Percentiles rank a stretch among this genome's conserved stretches.
Conservation (phyloP, 2,888 invertebrate species). For the Troides aeacus region DNA sequence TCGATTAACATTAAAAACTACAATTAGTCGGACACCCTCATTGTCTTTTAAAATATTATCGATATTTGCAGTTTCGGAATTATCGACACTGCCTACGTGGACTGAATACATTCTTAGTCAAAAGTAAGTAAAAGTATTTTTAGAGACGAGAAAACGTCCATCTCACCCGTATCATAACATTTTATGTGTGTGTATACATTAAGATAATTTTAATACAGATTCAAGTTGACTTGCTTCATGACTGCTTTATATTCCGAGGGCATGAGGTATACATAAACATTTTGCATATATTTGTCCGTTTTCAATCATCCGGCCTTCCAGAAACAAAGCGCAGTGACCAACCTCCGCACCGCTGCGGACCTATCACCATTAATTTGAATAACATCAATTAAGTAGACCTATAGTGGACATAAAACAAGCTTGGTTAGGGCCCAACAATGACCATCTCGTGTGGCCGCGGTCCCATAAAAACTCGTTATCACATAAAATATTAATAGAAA, state of each 20-base stretch:
- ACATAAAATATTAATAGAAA: slow-evolving; percentile 81
- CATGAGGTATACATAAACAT: slow-evolving; percentile 28
- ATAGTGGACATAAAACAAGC: slow-evolving; percentile 67
- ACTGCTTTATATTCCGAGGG: slow-evolving; percentile 19
- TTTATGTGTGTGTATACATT: slow-evolving; percentile 7
- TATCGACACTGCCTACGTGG: slow-evolving; percentile 22
- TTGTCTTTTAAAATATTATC: slow-evolving; percentile 38
- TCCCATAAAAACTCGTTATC: slow-evolving; percentile 66
- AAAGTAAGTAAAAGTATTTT: slow-evolving; percentile 12
- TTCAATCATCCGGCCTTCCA: slow-evolving; percentile 42
- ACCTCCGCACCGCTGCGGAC: slow-evolving; percentile 36
- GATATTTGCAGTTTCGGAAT: slow-evolving; percentile 30
- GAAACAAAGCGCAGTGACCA: slow-evolving; percentile 37
- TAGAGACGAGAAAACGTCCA: background rate
- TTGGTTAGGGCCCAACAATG: slow-evolving; percentile 61
- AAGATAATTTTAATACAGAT: slow-evolving; percentile 1
- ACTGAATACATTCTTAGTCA: slow-evolving; percentile 9
- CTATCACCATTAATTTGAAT: slow-evolving; percentile 53
- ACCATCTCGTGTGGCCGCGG: slow-evolving; percentile 49
- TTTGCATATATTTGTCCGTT: slow-evolving; percentile 38
- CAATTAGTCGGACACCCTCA: slow-evolving; percentile 54
- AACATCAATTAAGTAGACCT: slow-evolving; percentile 61
- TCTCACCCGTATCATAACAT: background rate
- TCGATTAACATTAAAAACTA: slow-evolving; percentile 62
- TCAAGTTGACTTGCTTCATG: slow-evolving; percentile 8